Base-by-base conservation (phyloP, 37 sponge, comb jelly and placozoan genomes). In the Spongilla lacustris region DNA sequence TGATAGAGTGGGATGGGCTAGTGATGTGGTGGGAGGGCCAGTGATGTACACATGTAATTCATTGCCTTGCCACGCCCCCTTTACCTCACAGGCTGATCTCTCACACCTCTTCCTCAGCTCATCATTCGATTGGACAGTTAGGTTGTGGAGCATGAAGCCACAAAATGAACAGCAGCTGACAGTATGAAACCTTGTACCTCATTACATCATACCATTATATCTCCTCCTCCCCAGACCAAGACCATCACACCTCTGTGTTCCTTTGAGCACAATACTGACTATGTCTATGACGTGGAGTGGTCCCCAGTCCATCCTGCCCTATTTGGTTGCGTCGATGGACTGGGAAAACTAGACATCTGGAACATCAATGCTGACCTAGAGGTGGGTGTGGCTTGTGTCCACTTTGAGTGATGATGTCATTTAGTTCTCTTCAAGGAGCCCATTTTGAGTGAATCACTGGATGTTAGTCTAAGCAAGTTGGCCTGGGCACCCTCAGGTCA, bases 81-180 rank as follows among this genome's bases (percentile, higher is more conserved):
- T 98, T 81, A 50, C 31, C 71, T 98, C 17, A 89, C 69, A 95
- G 95, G 71, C 76, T 72, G 96, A 96, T 76, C 87, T 94, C 30
- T 93, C 94, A 34, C 94, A 97, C 58, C 74, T 99, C 37, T 99
- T 99, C 82, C 72, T 99, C 36, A 95, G 96, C 9, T 95, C 98
- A 29, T 99, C 99, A 29, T 87, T 95, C 78, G 99, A 99, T 78
- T 99, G 99, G 99, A 97, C 96, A 49, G 93, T 99, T 24, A 97
- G 95, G 67, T 80, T 99, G 69, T 99, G 99, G 99, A 97, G 90
- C 73, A 69, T 86, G 25, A 95, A 93, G 74, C 84, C 94, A 32
- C 89, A 82, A 24, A 88, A 85, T 58, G 95, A 94, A 32, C 79
- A 79, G 26, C 89, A 91, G 68, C 38, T 91, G 29, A 79, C 89